These are phyloP conservation scores for Sarcophaga carnaria DNA, from an alignment of 2,888 invertebrate genomes.

Conservation along the genomic window DNA sequence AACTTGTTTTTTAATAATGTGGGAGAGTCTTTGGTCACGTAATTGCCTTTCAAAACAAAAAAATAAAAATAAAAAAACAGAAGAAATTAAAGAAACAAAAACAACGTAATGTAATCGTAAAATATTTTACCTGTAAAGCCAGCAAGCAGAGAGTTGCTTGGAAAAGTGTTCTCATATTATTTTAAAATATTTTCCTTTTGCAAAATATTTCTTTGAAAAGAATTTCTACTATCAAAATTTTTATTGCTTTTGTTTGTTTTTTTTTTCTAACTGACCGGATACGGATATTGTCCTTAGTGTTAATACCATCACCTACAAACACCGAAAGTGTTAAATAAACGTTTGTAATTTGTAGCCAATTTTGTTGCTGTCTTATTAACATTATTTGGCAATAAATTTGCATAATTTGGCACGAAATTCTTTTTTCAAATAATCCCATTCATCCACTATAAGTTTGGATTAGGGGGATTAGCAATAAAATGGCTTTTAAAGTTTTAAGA, in stretches of 20 bases:
- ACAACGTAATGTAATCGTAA: not conserved
- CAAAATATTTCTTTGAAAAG: not conserved
- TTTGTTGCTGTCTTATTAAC: conserved; percentile 28
- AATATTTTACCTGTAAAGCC: conserved; percentile 29
- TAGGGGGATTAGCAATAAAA: too few species aligned
- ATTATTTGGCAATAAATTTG: conserved; percentile 9
- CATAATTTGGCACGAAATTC: conserved; percentile 31
- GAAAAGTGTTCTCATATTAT: not conserved
- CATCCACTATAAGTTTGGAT: not conserved
- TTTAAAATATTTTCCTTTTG: not conserved
- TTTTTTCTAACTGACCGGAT: not conserved
- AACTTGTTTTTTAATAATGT: conserved; percentile 28
- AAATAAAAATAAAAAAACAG: not conserved
- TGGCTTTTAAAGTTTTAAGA: too few species aligned
- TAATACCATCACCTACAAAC: conserved; percentile 26
- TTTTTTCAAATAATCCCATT: not conserved
- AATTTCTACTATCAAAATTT: conserved; percentile 14
- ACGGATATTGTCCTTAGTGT: conserved; percentile 48
- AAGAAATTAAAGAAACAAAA: not conserved
- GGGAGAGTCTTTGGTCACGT: conserved; percentile 51
- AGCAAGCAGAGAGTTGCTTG: not conserved
- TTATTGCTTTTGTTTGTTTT: conserved; percentile 1
- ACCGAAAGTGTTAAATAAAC: conserved; percentile 45
- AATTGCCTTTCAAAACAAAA: conserved; percentile 30
- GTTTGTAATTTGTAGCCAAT: conserved; percentile 15